These are phyloP conservation scores for Helobdella robusta DNA, from an alignment of 2,888 invertebrate species.

Conservation along the genomic window DNA sequence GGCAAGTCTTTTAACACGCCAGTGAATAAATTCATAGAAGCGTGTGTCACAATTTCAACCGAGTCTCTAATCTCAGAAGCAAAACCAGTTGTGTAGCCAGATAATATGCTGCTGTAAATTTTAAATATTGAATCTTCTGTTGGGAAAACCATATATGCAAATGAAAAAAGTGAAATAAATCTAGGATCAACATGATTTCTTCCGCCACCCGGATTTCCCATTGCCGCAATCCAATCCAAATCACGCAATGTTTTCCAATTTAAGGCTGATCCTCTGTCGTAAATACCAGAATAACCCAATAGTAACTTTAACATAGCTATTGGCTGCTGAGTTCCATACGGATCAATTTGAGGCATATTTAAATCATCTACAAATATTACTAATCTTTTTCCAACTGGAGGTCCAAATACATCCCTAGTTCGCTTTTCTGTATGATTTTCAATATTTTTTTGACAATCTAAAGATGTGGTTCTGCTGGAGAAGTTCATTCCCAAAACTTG, in stretches of 20 bases:
- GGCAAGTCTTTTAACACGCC: constrained; percentile 66
- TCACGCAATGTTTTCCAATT: constrained; percentile 78
- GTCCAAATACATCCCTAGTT: constrained; percentile 79
- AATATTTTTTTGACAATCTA: constrained; percentile 77
- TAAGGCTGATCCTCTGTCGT: constrained; percentile 76
- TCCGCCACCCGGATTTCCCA: constrained; percentile 67
- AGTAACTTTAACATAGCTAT: constrained; percentile 79
- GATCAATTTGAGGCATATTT: constrained; percentile 78
- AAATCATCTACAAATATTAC: constrained; percentile 84
- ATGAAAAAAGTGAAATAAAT: constrained; percentile 79
- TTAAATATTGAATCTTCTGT: constrained; percentile 66
- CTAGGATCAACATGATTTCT: constrained; percentile 70
- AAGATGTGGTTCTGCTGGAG: constrained; percentile 77
- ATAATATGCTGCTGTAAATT: constrained; percentile 72
- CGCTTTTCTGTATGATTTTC: constrained; percentile 80
- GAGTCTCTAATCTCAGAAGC: constrained; percentile 59
- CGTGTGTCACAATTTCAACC: constrained; percentile 61
- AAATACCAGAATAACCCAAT: constrained; percentile 76
- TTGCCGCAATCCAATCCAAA: constrained; percentile 55
- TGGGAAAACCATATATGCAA: constrained; percentile 76
- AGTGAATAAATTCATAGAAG: constrained; percentile 74
- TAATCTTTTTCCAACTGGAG: constrained; percentile 77
- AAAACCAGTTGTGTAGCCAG: constrained; percentile 67
- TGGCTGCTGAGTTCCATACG: constrained; percentile 85
- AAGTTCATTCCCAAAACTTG: constrained; percentile 75